These are phyloP conservation scores for Echiichthys vipera DNA, from an alignment of 2,797 vertebrate genomes.

Conservation along the genomic window DNA sequence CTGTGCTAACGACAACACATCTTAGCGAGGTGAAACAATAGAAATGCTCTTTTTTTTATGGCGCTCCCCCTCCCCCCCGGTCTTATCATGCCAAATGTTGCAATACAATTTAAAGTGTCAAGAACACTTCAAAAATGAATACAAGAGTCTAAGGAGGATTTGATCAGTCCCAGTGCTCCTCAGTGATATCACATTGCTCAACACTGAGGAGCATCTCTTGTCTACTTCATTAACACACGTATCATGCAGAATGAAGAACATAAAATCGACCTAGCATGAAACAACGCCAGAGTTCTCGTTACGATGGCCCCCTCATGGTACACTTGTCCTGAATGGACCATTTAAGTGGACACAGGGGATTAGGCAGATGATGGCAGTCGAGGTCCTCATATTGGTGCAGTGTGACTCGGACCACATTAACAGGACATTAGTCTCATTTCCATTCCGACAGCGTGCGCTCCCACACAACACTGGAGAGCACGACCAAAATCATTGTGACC, in stretches of 20 bases:
- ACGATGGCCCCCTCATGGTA: slow-evolving; percentile 71
- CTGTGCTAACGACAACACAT: slow-evolving; percentile 12
- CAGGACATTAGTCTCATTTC: slow-evolving; percentile 83
- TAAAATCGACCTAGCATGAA: slow-evolving; percentile 80
- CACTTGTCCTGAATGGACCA: slow-evolving; percentile 82
- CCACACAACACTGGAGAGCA: slow-evolving; percentile 64
- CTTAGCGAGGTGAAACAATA: background rate
- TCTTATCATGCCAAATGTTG: slow-evolving; percentile 18
- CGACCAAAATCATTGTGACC: slow-evolving; percentile 75
- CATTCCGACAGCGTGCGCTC: slow-evolving; percentile 71
- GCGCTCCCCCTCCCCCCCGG: background rate
- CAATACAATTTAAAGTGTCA: slow-evolving; percentile 42
- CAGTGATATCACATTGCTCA: slow-evolving; percentile 58
- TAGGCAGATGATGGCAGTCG: slow-evolving; percentile 77
- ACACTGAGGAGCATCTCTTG: slow-evolving; percentile 68
- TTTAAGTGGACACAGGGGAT: slow-evolving; percentile 84
- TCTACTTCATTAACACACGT: slow-evolving; percentile 78
- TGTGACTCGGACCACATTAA: slow-evolving; percentile 83
- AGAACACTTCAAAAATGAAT: slow-evolving; percentile 41
- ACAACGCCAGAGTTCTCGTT: slow-evolving; percentile 62
- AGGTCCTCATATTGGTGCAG: slow-evolving; percentile 74
- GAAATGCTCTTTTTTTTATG: slow-evolving; percentile 30
- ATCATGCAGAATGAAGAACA: slow-evolving; percentile 75
- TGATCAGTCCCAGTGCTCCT: slow-evolving; percentile 57
- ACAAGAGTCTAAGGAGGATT: slow-evolving; percentile 38